Evolutionary conservation across 2,888 invertebrate species (phyloP), one percentile per base, ranked within the genome.

Genomic region (Drosophila lacicola): DNA sequence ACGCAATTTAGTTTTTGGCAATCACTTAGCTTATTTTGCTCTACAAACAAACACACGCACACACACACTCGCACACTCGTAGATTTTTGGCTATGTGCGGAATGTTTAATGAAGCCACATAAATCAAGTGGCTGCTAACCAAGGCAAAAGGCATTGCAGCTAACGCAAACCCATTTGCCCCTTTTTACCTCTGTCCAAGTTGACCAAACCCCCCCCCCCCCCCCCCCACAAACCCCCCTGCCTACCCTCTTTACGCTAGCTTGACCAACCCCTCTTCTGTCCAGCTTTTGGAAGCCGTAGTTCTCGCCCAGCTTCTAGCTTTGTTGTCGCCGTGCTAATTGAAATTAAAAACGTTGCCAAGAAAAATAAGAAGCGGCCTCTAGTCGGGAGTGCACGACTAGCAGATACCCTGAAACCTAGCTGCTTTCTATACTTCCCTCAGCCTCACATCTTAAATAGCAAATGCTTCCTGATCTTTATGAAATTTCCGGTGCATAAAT

Each of bases 81-180:
- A 25, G 51, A 34, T 39, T 55, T 56, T 67, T 64, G 57, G 65
- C 70, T 70, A 81, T 87, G 74, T 80, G 69, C 53, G 85, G 89
- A 90, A 90, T 91, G 83, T 83, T 77, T 90, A 90, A 90, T 91
- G 89, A 89, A 89, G 90, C 90, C 90, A 89, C 90, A 90, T 91
- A 90, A 90, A 90, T 91, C 91, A 91, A 90, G 82, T 90, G 86
- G 76, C 77, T 56, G 42, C 56, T 46, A 60, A 55, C 41, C 57
- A 63, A 61, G 56, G 60, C 70, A 51, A 68, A 66, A 57, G 65
- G 51, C 60, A 46, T n/a, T 33, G 47, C 49, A 14, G 14, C 41
- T 13, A 29, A 29, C 29, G 29, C 44, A 33, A n/a, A 61, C 45
- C 50, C 58, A 49, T 63, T 64, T 68, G 63, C 47, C 62, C 49